Percentiles rank a stretch among this genome's conserved stretches.
These are phyloP conservation scores for Hippocampus barbouri DNA, from an alignment of 2,113 vertebrate genomes.

Conservation along the genomic window DNA sequence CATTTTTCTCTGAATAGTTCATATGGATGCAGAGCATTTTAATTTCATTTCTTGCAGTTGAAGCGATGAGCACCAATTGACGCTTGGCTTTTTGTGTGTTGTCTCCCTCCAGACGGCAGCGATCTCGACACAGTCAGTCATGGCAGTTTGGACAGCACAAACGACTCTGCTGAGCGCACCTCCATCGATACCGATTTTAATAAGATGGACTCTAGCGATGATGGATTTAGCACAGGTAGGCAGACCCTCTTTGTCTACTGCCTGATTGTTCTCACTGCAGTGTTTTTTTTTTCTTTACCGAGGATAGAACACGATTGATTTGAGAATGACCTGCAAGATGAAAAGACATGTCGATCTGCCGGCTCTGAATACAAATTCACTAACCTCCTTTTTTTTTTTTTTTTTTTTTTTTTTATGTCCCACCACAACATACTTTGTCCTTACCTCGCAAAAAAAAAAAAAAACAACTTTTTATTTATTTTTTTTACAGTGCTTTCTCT, in stretches of 20 bases:
- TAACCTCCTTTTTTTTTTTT: neutral
- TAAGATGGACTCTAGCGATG: slow-evolving; percentile 81
- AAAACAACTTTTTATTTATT: too few species aligned
- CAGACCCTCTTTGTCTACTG: neutral
- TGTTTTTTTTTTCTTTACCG: neutral
- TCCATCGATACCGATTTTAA: slow-evolving; percentile 80
- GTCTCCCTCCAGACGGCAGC: slow-evolving; percentile 75
- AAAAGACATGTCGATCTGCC: neutral
- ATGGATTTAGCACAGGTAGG: slow-evolving; percentile 82
- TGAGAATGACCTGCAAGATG: slow-evolving; percentile 1
- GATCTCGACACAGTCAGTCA: slow-evolving; percentile 84
- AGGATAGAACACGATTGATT: neutral
- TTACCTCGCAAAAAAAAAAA: neutral
- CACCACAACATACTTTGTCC: neutral
- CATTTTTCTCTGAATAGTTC: neutral
- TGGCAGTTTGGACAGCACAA: slow-evolving; percentile 82
- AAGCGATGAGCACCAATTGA: neutral
- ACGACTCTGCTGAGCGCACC: slow-evolving; percentile 77
- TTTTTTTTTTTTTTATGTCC: neutral
- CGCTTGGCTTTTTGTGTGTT: slow-evolving; percentile 15
- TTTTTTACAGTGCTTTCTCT: neutral
- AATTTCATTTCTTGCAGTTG: neutral
- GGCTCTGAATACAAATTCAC: neutral
- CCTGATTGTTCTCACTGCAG: neutral
- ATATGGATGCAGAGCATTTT: neutral